These are phyloP conservation scores for Nomia melanderi DNA, from an alignment of 1,140 invertebrate species.

Conservation along the genomic window DNA sequence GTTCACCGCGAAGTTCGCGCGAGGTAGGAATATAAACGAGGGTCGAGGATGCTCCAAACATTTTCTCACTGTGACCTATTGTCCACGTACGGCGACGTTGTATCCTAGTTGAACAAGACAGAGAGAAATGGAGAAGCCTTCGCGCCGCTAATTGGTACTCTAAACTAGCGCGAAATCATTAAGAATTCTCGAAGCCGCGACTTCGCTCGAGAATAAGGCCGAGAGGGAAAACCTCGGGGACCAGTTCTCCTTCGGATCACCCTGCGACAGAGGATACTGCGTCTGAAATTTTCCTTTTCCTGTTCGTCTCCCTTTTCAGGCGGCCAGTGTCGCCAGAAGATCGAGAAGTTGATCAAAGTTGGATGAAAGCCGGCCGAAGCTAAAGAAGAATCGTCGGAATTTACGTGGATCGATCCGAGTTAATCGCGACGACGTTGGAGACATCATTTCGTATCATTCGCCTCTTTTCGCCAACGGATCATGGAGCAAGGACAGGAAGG, in stretches of 20 bases:
- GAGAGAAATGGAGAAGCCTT: background rate
- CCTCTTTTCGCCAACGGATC: background rate
- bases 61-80: background rate
- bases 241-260: background rate
- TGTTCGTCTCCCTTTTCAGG: background rate
- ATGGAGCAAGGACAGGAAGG: slow-evolving; percentile 30
- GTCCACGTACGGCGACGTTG: background rate
- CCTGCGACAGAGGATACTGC: background rate
- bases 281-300: background rate
- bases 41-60: too few relatives aligned
- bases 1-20: too few relatives aligned
- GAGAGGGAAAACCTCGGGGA: background rate
- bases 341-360: too few relatives aligned
- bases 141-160: slow-evolving; percentile 37
- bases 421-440: too few relatives aligned
- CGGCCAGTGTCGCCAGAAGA: background rate
- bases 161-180: background rate
- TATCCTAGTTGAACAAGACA: background rate
- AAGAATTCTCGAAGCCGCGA: background rate
- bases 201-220: background rate
- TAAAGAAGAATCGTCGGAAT: background rate
- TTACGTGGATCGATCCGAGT: background rate
- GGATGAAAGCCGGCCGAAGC: background rate
- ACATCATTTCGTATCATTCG: too few relatives aligned
- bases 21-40: too few relatives aligned